A percentile compares a stretch with the other conserved stretches of the same genome.
Evolutionary conservation across 2,797 vertebrate genomes (phyloP).

Genomic region (Eleutherodactylus coqui): DNA sequence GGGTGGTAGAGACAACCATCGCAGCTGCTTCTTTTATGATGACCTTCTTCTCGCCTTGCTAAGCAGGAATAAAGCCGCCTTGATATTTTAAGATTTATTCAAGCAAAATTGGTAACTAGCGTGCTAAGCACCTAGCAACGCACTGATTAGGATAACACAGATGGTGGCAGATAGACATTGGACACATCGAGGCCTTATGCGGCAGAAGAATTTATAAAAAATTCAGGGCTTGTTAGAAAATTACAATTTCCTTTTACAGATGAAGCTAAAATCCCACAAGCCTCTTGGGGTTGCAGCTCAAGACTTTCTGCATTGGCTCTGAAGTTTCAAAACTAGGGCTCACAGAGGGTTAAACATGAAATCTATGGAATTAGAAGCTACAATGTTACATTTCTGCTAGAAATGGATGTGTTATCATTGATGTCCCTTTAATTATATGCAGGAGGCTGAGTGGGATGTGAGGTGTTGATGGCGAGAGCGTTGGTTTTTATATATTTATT

Average conservation of each 20-base stretch:
- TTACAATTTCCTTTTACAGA: constrained; percentile 22
- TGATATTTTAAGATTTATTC: constrained; percentile 24
- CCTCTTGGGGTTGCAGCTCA: background rate
- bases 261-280: constrained; percentile 10
- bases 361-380: background rate
- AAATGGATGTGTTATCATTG: constrained; percentile 6
- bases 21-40: background rate
- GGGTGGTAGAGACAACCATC: background rate
- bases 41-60: constrained; percentile 15
- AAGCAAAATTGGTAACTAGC: constrained; percentile 7
- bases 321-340: background rate
- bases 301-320: background rate
- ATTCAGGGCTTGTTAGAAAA: constrained; percentile 18
- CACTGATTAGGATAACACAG: constrained; percentile 24
- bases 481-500: background rate
- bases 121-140: constrained; percentile 15
- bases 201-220: constrained; percentile 36
- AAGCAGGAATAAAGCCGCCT: background rate
- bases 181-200: background rate
- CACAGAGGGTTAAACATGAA: background rate
- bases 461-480: too few relatives aligned
- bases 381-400: background rate
- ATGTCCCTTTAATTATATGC: background rate
- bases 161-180: constrained; percentile 12
- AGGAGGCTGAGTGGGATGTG: background rate